A percentile compares a stretch with the other conserved stretches of the same genome.
Evolutionary conservation across 2,113 vertebrate species (phyloP).

Genomic region (Taurulus bubalis): DNA sequence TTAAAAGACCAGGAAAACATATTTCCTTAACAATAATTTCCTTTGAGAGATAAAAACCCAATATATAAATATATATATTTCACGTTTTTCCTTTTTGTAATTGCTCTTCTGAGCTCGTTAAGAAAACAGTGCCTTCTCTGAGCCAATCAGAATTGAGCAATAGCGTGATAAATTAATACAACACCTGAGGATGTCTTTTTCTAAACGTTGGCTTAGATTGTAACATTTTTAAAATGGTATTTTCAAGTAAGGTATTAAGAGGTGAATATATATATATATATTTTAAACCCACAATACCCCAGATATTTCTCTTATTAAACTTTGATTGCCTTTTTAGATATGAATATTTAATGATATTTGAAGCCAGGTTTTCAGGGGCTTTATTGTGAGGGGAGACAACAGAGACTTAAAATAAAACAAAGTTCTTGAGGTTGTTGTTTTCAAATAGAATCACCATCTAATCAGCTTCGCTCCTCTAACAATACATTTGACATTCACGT

Average conservation of each 20-base stretch:
- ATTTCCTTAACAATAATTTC: no score
- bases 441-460: background rate
- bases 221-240: background rate
- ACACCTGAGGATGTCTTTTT: background rate
- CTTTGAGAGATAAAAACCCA: no score
- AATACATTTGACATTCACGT: slow-evolving; percentile 25
- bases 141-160: no score
- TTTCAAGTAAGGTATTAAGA: background rate
- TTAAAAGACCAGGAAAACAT: background rate
- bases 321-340: background rate
- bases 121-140: no score
- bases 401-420: background rate
- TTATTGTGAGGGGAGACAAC: background rate
- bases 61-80: no score
- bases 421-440: background rate
- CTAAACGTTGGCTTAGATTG: background rate
- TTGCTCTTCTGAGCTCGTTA: no score
- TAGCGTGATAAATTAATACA: no score
- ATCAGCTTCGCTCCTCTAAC: slow-evolving; percentile 16
- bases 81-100: no score
- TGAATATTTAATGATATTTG: background rate
- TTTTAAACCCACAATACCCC: background rate
- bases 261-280: background rate
- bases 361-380: background rate
- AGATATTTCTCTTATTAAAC: background rate